Evolutionary conservation across 2,888 invertebrate species (phyloP), one percentile per base, ranked within the genome.

Genomic region (Charanyca ferruginea): DNA sequence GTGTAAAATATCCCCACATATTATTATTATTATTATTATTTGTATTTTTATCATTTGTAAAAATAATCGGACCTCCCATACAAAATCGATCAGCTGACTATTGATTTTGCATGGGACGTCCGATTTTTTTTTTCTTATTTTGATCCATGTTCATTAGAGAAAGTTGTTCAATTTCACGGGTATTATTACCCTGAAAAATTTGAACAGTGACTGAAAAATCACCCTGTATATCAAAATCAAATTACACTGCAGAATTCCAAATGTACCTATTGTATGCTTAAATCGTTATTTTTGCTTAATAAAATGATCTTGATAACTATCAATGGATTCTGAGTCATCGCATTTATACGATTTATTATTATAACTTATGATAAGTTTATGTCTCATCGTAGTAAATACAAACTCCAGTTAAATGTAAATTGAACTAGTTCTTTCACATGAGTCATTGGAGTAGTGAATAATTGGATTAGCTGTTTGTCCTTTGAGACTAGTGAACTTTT

Each of bases 281-380:
- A 63, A 51, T 48, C 23, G 42, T 72, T 54, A 66, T 32, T 9
- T 53, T 48, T 38, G 8, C 3, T 45, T 23, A 59, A 49, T 57
- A 68, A 48, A 53, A 67, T 60, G 60, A 35, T 68, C 58, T 78
- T 72, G 55, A 66, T 20, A 52, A 60, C 32, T 67, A 64, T 78
- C 72, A 73, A 70, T 76, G 63, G 41, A 47, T 51, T 69, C 41
- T 79, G 83, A 81, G 48, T 81, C 77, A 82, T 73, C n/a, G 54
- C 16, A 44, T 64, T 61, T 49, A 65, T 22, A 41, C 18, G 23
- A 35, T 51, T 11, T 41, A 45, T 16, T 61, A 54, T 41, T 47
- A 60, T 47, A 52, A 51, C 3, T 42, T 44, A n/a, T 58, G 73
- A 71, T 68, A 48, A 42, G 70, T 66, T 62, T 57, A 63, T 32